These are phyloP conservation scores for Tetrao urogallus DNA, from an alignment of 2,113 vertebrate genomes.

Conservation along the genomic window DNA sequence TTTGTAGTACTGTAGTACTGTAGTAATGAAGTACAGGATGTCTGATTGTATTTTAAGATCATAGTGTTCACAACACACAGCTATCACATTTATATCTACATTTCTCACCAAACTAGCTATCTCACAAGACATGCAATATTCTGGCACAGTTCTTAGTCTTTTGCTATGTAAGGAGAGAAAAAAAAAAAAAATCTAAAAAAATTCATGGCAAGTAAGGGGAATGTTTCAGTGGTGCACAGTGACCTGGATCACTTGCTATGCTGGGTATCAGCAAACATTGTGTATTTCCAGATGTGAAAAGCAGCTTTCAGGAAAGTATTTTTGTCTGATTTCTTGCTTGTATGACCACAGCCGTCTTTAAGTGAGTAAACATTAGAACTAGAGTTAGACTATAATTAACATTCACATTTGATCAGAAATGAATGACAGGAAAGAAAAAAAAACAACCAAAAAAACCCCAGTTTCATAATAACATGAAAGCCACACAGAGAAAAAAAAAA, in stretches of 20 bases:
- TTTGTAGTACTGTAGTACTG: neutral
- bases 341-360: neutral
- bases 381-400: neutral
- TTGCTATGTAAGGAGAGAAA: neutral
- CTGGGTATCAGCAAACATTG: neutral
- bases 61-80: neutral
- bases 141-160: neutral
- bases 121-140: neutral
- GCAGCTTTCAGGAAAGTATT: neutral
- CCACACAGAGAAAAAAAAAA: neutral
- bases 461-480: neutral
- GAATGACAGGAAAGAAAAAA: neutral
- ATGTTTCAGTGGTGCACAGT: neutral
- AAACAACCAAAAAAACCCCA: no score
- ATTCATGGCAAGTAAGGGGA: neutral
- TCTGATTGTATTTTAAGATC: constrained; percentile 1
- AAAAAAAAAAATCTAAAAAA: no score
- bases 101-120: neutral
- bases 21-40: neutral
- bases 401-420: neutral
- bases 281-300: neutral
- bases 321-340: neutral
- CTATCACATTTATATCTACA: neutral
- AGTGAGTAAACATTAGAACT: neutral
- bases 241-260: neutral